These are phyloP conservation scores for Lethocerus indicus DNA, from an alignment of 1,140 invertebrate species.

Conservation along the genomic window DNA sequence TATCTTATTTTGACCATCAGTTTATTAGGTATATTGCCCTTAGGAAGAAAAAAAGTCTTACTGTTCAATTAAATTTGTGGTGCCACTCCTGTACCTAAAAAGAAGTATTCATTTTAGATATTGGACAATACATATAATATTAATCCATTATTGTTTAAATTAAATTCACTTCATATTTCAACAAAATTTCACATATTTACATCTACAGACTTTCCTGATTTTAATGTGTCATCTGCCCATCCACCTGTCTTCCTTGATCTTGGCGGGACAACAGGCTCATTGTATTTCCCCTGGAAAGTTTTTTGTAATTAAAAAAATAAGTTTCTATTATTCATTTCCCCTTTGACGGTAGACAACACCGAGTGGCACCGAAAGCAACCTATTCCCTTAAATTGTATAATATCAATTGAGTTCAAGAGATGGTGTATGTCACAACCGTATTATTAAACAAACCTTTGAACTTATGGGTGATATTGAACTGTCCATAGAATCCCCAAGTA, in stretches of 20 bases:
- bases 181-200: not conserved
- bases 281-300: slow-evolving; percentile 2
- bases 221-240: slow-evolving; percentile 6
- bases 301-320: not conserved
- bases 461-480: too few relatives aligned
- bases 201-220: slow-evolving; percentile 6
- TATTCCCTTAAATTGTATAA: too few relatives aligned
- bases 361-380: too few relatives aligned
- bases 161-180: not conserved
- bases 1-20: too few relatives aligned
- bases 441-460: too few relatives aligned
- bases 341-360: too few relatives aligned
- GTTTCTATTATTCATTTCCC: too few relatives aligned
- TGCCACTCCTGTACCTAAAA: slow-evolving; percentile 1
- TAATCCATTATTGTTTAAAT: not conserved
- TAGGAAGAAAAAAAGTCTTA: not conserved
- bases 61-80: not conserved
- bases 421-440: too few relatives aligned
- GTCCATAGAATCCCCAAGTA: too few relatives aligned
- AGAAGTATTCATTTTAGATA: not conserved
- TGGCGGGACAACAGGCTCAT: slow-evolving; percentile 3
- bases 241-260: slow-evolving; percentile 6
- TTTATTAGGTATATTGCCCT: too few relatives aligned
- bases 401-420: not conserved
- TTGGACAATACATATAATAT: not conserved